Conservation (phyloP, 2,113 vertebrate genomes). For the Amblyornis subalaris region DNA sequence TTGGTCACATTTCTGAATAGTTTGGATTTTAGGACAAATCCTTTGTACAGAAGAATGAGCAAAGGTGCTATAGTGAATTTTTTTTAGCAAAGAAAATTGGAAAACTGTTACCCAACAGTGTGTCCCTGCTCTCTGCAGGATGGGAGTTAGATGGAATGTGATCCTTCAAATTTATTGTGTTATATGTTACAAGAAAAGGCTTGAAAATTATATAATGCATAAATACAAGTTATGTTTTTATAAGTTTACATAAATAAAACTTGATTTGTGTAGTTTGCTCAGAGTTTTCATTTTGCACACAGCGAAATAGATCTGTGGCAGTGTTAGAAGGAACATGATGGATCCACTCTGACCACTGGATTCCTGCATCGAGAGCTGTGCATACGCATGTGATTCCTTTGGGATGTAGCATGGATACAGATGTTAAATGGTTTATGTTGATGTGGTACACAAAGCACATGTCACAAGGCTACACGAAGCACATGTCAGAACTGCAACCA, state of each 20-base stretch:
- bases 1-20: neutral
- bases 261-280: neutral
- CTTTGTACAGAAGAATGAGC: neutral
- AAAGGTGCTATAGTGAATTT: neutral
- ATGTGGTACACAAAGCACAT: neutral
- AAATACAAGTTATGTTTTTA: neutral
- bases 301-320: neutral
- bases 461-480: no score
- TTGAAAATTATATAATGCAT: neutral
- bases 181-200: neutral
- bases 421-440: neutral
- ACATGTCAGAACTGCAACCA: neutral
- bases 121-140: neutral
- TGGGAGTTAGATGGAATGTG: neutral
- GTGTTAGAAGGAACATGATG: neutral
- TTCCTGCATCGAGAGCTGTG: neutral
- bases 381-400: neutral
- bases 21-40: neutral
- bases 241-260: neutral
- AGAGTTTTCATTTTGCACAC: constrained; percentile 11
- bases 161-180: neutral
- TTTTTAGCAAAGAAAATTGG: neutral
- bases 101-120: neutral
- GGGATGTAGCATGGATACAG: neutral
- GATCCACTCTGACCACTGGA: neutral